phyloP scores from a whole-genome alignment of 2,113 vertebrate species.

The Martes martes region DNA sequence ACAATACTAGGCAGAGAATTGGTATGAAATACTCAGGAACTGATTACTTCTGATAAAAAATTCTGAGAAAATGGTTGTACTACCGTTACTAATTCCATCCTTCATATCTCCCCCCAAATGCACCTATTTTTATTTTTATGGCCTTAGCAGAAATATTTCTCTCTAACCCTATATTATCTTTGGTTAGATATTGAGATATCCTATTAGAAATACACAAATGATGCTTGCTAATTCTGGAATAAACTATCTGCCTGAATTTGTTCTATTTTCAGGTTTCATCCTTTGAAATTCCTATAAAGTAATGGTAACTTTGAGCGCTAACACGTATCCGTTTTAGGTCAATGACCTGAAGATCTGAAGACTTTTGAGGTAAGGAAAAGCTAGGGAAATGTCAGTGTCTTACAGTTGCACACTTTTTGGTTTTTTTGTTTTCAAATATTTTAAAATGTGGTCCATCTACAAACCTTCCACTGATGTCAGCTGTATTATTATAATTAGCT shows the following conservation, averaged over 20 bases:
- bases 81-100: neutral
- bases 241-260: neutral
- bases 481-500: neutral
- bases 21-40: neutral
- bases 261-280: neutral
- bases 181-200: neutral
- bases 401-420: neutral
- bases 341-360: neutral
- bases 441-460: neutral
- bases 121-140: neutral
- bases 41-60: neutral
- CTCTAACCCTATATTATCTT: neutral
- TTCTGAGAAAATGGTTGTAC: neutral
- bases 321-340: neutral
- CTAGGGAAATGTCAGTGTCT: neutral
- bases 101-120: neutral
- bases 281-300: neutral
- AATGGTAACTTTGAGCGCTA: neutral
- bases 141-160: neutral
- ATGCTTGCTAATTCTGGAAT: neutral
- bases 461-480: neutral
- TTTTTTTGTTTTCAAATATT: neutral
- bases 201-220: neutral
- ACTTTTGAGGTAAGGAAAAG: neutral
- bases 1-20: neutral